Evolutionary conservation across 2,797 vertebrate species (phyloP), one percentile per base, ranked within the genome.

Genomic region (Macropus fuliginosus): DNA sequence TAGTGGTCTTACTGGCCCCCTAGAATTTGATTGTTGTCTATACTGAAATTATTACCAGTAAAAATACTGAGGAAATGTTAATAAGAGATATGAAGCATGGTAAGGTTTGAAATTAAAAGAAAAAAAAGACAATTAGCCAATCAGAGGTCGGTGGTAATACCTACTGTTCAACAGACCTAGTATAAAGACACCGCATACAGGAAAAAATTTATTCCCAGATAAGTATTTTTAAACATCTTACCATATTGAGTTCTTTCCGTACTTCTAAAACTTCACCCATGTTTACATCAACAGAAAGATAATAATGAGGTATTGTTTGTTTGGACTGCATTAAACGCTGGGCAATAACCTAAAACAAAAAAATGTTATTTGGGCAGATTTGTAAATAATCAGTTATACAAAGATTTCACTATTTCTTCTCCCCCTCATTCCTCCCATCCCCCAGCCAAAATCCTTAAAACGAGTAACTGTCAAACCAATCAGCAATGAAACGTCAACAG

Each of bases 221-320:
- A 93, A 12, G 40, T 92, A 96, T 96, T 96, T 95, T 34, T n/a
- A 92, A 46, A 50, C 29, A 54, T 57, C 94, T 99, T 98, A 99
- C 99, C 98, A 98, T 98, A 95, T 99, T 99, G 91, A 99, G 99
- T 92, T 99, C 99, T 98, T 99, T 99, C 95, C 99, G 99, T 91
- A 99, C 98, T 98, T 99, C 99, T 94, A 99, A 96, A 92, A 99
- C 99, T 98, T 99, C 99, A 98, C 99, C 99, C 99, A 99, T 99
- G 98, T 99, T 99, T 91, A 99, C 97, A 96, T 99, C 99, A 54
- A 99, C 96, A 97, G 99, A 99, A 96, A 99, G 99, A 97, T 99
- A 99, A 98, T 99, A 99, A 98, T 99, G 99, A 98, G 99, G 99
- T 99, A 99, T 99, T 0, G 99, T 99, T 98, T 99, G 99, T 94